Evolutionary conservation across 2,113 vertebrate genomes (phyloP).

Genomic region (Alligator sinensis): DNA sequence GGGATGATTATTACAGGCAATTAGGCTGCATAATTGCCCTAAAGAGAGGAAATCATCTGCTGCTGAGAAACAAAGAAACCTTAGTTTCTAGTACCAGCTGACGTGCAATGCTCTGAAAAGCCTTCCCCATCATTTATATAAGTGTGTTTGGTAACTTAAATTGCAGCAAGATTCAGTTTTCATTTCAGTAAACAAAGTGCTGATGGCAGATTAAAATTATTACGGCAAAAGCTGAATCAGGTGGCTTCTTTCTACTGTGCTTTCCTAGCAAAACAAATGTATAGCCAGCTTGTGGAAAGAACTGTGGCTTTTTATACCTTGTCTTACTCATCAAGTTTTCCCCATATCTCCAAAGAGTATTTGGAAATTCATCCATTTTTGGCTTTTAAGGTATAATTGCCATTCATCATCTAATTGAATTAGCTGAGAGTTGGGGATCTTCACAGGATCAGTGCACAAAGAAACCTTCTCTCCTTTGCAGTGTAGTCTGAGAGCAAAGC

Average conservation of each 20-base stretch:
- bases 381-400: background rate
- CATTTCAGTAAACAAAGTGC: background rate
- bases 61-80: conserved; percentile 65
- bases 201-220: background rate
- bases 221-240: background rate
- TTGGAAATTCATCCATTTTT: background rate
- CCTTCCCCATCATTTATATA: background rate
- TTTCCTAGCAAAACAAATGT: background rate
- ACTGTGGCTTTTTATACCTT: background rate
- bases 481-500: accelerated
- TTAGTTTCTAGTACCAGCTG: conserved; percentile 44
- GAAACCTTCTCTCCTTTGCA: background rate
- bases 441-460: background rate
- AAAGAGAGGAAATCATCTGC: conserved; percentile 62
- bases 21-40: conserved; percentile 55
- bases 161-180: background rate
- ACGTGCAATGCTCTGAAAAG: background rate
- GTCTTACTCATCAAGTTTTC: background rate
- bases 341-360: background rate
- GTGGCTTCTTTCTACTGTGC: background rate
- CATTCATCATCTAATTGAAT: background rate
- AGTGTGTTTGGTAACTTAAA: conserved; percentile 22
- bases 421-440: background rate
- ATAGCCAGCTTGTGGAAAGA: background rate
- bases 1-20: conserved; percentile 63